These are phyloP conservation scores for Lasioglossum pauxillum DNA, from an alignment of 2,888 invertebrate genomes.

Conservation along the genomic window DNA sequence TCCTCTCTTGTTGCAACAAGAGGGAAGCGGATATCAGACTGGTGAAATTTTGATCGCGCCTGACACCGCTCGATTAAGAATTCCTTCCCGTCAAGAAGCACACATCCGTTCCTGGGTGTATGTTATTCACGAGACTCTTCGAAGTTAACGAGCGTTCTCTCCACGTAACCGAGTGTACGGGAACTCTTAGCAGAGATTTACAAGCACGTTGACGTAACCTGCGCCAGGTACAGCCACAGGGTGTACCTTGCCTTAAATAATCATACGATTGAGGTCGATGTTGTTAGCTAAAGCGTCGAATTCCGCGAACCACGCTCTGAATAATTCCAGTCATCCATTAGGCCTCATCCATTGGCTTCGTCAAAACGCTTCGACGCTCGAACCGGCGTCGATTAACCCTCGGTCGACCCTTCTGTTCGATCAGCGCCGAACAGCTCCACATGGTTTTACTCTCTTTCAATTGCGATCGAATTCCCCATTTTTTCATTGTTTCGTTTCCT, in stretches of 20 bases:
- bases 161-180: not conserved
- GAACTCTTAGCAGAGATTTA: constrained; percentile 42
- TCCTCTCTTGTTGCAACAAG: not conserved
- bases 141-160: constrained; percentile 46
- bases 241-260: constrained; percentile 40
- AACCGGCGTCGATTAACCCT: not conserved
- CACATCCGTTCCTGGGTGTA: not conserved
- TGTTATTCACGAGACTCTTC: constrained; percentile 41
- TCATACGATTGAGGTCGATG: constrained; percentile 43
- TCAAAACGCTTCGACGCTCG: constrained; percentile 19
- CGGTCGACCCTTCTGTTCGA: not conserved
- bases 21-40: not conserved
- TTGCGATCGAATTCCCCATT: too few relatives aligned
- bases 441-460: too few relatives aligned
- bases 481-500: too few relatives aligned
- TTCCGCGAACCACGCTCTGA: constrained; percentile 35
- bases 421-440: not conserved
- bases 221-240: constrained; percentile 23
- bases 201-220: constrained; percentile 41
- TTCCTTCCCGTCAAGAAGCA: not conserved
- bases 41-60: not conserved
- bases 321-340: constrained; percentile 54
- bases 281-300: constrained; percentile 28
- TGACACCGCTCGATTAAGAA: not conserved
- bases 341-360: not conserved